A percentile compares a stretch with the other conserved stretches of the same genome.
These are phyloP conservation scores for Mycetomoellerius zeteki DNA, from an alignment of 1,140 invertebrate species.

Conservation along the genomic window DNA sequence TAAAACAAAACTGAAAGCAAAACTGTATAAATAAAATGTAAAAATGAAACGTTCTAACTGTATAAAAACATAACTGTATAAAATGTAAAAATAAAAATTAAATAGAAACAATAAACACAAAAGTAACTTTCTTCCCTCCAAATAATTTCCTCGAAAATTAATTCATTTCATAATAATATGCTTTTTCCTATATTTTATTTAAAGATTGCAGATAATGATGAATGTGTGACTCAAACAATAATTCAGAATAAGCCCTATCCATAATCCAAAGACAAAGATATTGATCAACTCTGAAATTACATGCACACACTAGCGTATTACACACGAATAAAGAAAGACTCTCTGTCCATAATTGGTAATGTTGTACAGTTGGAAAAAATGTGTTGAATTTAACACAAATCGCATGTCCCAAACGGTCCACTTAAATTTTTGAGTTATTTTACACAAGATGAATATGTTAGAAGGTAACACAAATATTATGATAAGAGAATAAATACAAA, in stretches of 20 bases:
- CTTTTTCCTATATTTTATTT: not conserved
- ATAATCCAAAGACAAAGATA: not conserved
- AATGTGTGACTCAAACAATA: not conserved
- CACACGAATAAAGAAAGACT: not conserved
- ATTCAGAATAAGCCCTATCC: conserved; percentile 14
- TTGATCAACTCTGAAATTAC: not conserved
- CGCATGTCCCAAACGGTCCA: no score
- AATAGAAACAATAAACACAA: not conserved
- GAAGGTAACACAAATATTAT: no score
- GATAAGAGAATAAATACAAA: no score
- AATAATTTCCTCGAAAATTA: not conserved
- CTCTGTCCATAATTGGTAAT: conserved; percentile 10
- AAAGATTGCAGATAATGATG: not conserved
- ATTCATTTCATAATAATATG: not conserved
- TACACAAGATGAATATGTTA: no score
- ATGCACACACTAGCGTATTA: not conserved
- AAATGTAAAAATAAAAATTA: conserved; percentile 26
- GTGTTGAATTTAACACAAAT: no score
- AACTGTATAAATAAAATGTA: not conserved
- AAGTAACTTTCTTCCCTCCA: not conserved
- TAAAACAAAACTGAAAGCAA: not conserved
- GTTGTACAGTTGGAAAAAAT: no score
- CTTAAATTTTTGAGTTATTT: no score
- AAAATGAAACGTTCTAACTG: not conserved
- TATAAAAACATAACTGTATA: not conserved